Conservation (phyloP, 2,888 invertebrate species). For the Volucella inflata region DNA sequence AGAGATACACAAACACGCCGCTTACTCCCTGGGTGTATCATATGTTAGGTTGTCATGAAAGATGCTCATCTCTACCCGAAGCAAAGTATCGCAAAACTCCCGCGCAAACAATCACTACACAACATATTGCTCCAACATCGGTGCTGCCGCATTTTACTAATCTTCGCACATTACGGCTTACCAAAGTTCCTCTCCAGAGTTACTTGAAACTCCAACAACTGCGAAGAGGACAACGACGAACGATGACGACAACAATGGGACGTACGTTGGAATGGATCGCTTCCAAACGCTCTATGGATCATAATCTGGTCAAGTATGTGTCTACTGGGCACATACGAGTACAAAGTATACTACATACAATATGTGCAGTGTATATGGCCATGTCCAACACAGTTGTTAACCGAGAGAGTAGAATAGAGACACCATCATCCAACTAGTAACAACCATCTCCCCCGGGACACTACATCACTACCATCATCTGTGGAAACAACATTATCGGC, state of each 20-base stretch:
- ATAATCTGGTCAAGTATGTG: conserved; percentile 57
- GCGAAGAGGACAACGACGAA: no score
- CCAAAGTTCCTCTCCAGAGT: conserved; percentile 18
- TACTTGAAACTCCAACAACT: not conserved
- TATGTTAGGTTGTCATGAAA: conserved; percentile 54
- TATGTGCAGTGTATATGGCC: not conserved
- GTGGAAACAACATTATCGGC: conserved; percentile 71
- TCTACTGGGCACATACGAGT: not conserved
- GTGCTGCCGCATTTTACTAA: conserved; percentile 69
- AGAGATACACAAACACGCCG: no score
- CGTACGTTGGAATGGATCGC: conserved; percentile 27
- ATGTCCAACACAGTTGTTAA: conserved; percentile 63
- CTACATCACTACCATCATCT: conserved; percentile 46
- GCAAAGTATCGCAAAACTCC: conserved; percentile 36
- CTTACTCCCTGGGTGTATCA: not conserved
- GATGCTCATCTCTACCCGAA: conserved; percentile 25
- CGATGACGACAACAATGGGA: conserved; percentile 53
- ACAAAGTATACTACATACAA: not conserved
- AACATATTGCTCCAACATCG: conserved; percentile 65
- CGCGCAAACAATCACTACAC: conserved; percentile 53
- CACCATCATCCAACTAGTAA: conserved; percentile 25
- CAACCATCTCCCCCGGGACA: conserved; percentile 60
- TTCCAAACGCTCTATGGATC: conserved; percentile 51
- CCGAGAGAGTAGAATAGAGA: conserved; percentile 51
- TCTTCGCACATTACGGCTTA: conserved; percentile 70